Base-by-base conservation (phyloP, 2,888 invertebrate genomes). In the Lypha dubia region DNA sequence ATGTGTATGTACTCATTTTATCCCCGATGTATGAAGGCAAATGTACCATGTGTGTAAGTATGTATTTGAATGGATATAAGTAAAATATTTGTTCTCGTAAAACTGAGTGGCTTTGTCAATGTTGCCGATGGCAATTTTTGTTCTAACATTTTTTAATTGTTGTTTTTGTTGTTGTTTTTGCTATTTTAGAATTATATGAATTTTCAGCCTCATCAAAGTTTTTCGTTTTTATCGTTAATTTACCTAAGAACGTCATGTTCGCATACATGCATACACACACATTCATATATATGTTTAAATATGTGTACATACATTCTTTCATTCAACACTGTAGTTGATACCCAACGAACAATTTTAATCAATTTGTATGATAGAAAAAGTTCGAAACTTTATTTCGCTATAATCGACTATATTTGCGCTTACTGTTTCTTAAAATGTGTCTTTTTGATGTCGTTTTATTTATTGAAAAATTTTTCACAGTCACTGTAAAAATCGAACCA, bases 91-190 rank as follows among this genome's bases (percentile, higher is more conserved):
- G 20, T 65, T 32, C 20, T 15, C 9, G 58, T 77, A 49, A 68
- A 68, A 44, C 58, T 75, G 84, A 87, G 83, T 88, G 88, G 82
- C 85, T 89, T 88, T 89, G 89, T 89, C 87, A 88, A 88, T 88
- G 88, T 88, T 88, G 88, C 89, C 89, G 35, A 62, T 70, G 83
- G 87, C 86, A 71, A 44, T 83, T 87, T 76, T 86, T 60, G n/a
- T 67, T 67, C 20, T 77, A 35, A 6, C 17, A 68, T 22, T 13
- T 51, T 49, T 58, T 68, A 17, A 51, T 51, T 73, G 20, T 58
- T 46, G 56, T 17, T 75, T 41, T 56, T 76, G n/a, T 51, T 73
- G 20, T 58, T 46, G 56, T 17, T 75, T 41, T 56, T 76, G n/a
- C n/a, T n/a, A 83, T 87, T 86, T 86, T 86, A 87, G 87, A 88